Evolutionary conservation across 2,797 vertebrate species (phyloP), one percentile per base, ranked within the genome.

Genomic region (Gymnoscopelus microlampas): DNA sequence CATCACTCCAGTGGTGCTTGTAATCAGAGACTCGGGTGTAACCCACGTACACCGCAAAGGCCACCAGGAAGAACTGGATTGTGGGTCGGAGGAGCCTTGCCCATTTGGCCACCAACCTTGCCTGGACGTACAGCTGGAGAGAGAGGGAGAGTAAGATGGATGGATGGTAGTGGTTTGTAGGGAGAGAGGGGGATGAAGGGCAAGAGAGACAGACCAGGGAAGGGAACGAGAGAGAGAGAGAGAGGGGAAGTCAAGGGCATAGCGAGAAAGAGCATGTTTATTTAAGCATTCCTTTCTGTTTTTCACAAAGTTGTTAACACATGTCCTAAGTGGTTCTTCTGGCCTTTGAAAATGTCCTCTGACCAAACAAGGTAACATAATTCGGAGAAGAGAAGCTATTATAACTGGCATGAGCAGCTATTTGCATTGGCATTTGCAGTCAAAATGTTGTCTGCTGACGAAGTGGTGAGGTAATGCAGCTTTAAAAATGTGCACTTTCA

Each of bases 1-100:
- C 96, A 0, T 98, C 96, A 1, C 96, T 97, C 96, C 96, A 97
- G 89, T 97, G 96, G 91, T 98, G 96, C 73, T 96, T 97, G 90
- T 97, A 95, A 89, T 98, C 97, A 0, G 96, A 96, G 59, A 98
- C 95, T 0, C 96, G 91, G 73, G 95, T 96, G 92, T 97, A 97
- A 70, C 96, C 97, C 86, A 98, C 96, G 0, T 95, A 97, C 63
- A 98, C 90, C 3, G 96, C 96, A 0, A 98, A 97, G 87, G 94
- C 81, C 82, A 97, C 85, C 80, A 97, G 93, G 90, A 97, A 95
- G 92, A 97, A 97, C 91, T 98, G 96, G 81, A 97, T 87, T 0
- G 96, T 97, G 77, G 96, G 97, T 2, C 96, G 91, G 55, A 98
- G 89, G 24, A 97, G 89, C 29, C 96, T 91, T 0, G 96, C 95